Evolutionary conservation across 2,797 vertebrate genomes (phyloP), one percentile per base, ranked within the genome.

Genomic region (Gadopsis marmoratus): DNA sequence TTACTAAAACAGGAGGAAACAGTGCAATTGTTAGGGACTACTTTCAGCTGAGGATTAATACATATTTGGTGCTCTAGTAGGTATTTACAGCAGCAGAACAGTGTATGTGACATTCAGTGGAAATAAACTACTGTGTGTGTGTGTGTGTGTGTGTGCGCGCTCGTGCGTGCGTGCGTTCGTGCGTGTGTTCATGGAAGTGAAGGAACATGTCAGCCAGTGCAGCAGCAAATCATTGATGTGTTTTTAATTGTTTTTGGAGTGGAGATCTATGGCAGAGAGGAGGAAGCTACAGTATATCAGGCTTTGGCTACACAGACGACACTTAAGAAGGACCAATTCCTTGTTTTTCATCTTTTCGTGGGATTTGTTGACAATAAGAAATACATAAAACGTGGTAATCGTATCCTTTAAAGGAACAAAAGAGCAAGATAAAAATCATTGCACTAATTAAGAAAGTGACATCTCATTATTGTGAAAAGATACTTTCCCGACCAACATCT

Each of bases 171-270:
- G 26, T 26, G 2, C 26, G 26, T 26, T 1, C 26, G 19, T n/a
- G 50, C 7, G 10, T n/a, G 26, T 39, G 37, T 39, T 56, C 29
- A 56, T 37, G 26, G 8, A 8, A 16, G 39, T 31, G 8, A 33
- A 45, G n/a, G 21, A 63, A 48, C 9, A 29, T 50, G 51, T 71
- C 53, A 51, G 0, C 31, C 45, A 29, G 37, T 13, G 45, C 23
- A 61, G 29, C 16, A 29, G 51, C 11, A 19, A 3, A 23, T 50
- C 47, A 16, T 2, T 67, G n/a, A 59, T 59, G 33, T n/a, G 33
- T 59, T 56, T 63, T 56, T 70, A 21, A 65, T 26, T n/a, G 23
- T 33, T 69, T 31, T 23, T 21, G 19, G 41, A 39, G n/a, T 48
- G 33, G 43, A 50, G n/a, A 14, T 70, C 33, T 13, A 7, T 11